These are phyloP conservation scores for Cryptotis parvus DNA, from an alignment of 2,113 vertebrate genomes.

Conservation along the genomic window DNA sequence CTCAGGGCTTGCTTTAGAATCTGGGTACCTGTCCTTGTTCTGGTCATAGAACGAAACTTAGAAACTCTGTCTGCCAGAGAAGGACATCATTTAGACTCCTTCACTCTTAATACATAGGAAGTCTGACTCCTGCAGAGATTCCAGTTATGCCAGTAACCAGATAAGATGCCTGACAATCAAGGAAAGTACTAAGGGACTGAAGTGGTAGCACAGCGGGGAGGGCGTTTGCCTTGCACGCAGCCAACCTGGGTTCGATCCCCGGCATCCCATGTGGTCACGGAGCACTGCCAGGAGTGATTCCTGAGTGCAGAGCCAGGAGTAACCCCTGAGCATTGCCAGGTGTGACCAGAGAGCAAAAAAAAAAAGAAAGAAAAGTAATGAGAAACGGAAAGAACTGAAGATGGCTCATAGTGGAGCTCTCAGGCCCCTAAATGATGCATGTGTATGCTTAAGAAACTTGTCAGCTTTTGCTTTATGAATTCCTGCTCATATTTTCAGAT, in stretches of 20 bases:
- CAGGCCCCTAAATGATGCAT: neutral
- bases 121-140: neutral
- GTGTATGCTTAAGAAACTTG: no score
- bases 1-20: neutral
- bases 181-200: no score
- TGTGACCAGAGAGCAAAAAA: no score
- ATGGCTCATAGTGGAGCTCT: neutral
- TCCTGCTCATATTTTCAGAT: neutral
- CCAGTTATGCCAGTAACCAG: neutral
- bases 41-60: neutral
- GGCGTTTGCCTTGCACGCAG: no score
- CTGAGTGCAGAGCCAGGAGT: no score
- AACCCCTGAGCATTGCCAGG: no score
- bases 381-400: neutral
- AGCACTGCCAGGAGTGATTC: no score
- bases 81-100: neutral
- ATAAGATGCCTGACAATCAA: neutral
- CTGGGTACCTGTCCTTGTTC: neutral
- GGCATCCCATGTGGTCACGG: no score
- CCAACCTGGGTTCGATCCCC: no score
- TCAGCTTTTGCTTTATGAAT: no score
- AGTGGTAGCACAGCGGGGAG: no score
- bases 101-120: neutral
- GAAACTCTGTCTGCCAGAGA: neutral
- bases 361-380: no score